phyloP scores from a whole-genome alignment of 1,140 invertebrate species.

The Cherax destructor region DNA sequence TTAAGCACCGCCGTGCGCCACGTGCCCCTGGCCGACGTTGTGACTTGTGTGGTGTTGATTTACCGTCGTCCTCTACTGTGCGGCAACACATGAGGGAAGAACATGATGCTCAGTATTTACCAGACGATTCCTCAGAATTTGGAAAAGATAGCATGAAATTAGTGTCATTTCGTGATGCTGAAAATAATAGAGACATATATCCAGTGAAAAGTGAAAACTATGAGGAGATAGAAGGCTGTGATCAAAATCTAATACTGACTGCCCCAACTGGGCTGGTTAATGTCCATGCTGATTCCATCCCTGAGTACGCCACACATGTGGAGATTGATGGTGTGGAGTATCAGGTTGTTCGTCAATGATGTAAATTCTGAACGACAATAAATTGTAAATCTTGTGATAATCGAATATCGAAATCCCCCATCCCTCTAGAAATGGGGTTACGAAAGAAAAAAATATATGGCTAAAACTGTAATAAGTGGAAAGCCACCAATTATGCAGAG shows the following conservation, averaged over 20 bases:
- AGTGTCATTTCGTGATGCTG: neutral
- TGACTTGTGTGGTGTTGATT: conserved; percentile 44
- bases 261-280: conserved; percentile 41
- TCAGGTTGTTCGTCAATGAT: conserved; percentile 53
- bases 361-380: no score
- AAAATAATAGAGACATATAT: neutral
- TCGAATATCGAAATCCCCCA: no score
- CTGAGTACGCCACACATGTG: conserved; percentile 52
- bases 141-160: neutral
- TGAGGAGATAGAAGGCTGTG: conserved; percentile 41
- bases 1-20: conserved; percentile 55
- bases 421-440: no score
- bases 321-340: conserved; percentile 65
- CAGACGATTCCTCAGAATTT: neutral
- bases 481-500: no score
- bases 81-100: conserved; percentile 40
- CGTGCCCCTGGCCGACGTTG: conserved; percentile 42
- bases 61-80: conserved; percentile 32
- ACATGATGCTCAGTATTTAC: conserved; percentile 23
- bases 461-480: no score
- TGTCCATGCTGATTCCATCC: conserved; percentile 41
- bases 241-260: conserved; percentile 30
- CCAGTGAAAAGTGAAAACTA: conserved; percentile 2
- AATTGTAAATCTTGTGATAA: no score
- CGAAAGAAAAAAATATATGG: no score